Base-by-base conservation (phyloP, 2,888 invertebrate species). In the Gymnocheta viridis region DNA sequence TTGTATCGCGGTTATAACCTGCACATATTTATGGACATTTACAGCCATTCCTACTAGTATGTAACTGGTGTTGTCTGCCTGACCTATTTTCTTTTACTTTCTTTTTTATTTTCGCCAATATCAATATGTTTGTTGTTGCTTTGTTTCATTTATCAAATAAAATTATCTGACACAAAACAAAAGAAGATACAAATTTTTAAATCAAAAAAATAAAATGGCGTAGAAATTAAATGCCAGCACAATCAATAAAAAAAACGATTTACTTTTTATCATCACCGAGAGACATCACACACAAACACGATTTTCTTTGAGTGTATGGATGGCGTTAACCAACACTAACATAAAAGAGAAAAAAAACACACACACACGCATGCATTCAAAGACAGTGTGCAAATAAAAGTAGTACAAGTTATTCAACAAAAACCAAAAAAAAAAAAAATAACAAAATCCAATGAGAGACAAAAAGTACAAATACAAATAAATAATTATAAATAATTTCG, bases 251-350 rank as follows among this genome's bases (percentile, higher is more conserved):
- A 38, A 54, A 32, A 32, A 41, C 29, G 19, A 51, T 62, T 73
- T 32, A 22, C 0, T 56, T 74, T 58, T 58, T 47, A 41, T 19
- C 41, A 54, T n/a, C 54, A 22, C 41, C 32, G 22, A 47, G 5
- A 78, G n/a, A 77, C 29, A 77, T 22, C 22, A 56, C 56, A 17
- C 4, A 62, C 47, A 47, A n/a, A 51, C 41, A 41, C 14, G 12
- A 44, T 19, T 66, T 66, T 77, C 56, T 70, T 56, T 54, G 32
- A 56, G 64, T 82, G 66, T 77, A 49, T 77, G n/a, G 64, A 70
- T 82, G 82, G 82, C 82, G 82, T 82, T 77, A 82, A 77, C 82
- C 4, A 22, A 70, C 66, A 77, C 82, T n/a, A 17, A 0, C n/a
- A 49, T 41, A 60, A 44, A 22, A 24, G 14, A 49, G 22, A 1